Evolutionary conservation across 2,797 vertebrate genomes (phyloP).

Genomic region (Notamacropus eugenii): DNA sequence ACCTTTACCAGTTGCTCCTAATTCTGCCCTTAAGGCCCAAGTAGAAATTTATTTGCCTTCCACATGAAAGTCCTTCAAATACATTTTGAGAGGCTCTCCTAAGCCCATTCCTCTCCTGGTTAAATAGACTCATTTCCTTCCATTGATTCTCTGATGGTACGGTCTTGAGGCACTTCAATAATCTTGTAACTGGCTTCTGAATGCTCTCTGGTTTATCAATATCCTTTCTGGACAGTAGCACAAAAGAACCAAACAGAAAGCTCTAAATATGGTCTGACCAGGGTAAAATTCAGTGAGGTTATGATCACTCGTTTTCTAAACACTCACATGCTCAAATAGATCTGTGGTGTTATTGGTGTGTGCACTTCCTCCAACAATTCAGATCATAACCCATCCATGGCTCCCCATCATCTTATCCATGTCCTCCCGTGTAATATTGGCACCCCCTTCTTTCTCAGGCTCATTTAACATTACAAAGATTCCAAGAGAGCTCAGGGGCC

Average conservation of each 20-base stretch:
- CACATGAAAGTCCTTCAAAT: background rate
- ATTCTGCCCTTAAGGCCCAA: background rate
- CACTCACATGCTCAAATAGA: background rate
- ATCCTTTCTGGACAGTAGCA: background rate
- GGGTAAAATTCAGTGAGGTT: background rate
- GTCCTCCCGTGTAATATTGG: background rate
- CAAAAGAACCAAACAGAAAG: background rate
- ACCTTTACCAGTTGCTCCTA: background rate
- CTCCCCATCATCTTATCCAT: background rate
- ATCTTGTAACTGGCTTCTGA: background rate
- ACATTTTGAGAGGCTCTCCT: background rate
- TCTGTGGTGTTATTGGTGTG: background rate
- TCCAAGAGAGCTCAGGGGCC: background rate
- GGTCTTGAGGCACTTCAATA: background rate
- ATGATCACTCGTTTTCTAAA: background rate
- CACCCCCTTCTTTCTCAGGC: background rate
- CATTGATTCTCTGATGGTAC: background rate
- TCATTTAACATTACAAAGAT: background rate
- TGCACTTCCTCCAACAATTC: background rate
- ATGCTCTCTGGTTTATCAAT: background rate
- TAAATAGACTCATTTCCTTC: background rate
- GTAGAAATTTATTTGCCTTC: background rate
- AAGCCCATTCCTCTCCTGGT: background rate
- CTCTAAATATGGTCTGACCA: background rate
- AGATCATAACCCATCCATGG: background rate